These are phyloP conservation scores for Halcyon senegalensis DNA, from an alignment of 2,113 vertebrate genomes.

Conservation along the genomic window DNA sequence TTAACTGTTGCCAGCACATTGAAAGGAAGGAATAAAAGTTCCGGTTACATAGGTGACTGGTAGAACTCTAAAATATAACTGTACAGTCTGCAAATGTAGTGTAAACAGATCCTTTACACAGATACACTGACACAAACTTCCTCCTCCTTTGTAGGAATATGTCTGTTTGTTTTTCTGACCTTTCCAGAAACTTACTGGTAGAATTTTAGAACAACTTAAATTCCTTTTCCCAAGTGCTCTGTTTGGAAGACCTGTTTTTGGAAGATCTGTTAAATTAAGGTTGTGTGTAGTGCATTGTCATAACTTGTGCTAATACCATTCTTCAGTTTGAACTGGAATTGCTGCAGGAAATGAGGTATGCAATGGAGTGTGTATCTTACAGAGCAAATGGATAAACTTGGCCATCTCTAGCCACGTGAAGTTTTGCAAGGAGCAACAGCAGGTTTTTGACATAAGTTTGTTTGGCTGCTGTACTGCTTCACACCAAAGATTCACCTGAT, in stretches of 20 bases:
- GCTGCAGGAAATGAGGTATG: not conserved
- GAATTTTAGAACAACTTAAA: not conserved
- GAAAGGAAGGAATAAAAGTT: not conserved
- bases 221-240: not conserved
- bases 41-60: not conserved
- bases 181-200: not conserved
- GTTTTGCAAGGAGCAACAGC: not conserved
- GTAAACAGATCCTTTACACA: not conserved
- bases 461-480: not conserved
- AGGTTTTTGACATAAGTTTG: not conserved
- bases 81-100: not conserved
- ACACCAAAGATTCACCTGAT: not conserved
- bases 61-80: not conserved
- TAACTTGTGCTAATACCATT: not conserved
- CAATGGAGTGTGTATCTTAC: not conserved
- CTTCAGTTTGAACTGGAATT: not conserved
- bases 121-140: not conserved
- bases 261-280: not conserved
- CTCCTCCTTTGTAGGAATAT: not conserved
- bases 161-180: not conserved
- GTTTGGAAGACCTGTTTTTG: not conserved
- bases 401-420: not conserved
- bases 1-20: rapidly evolving
- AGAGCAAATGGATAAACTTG: not conserved
- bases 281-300: not conserved